Percentiles rank a stretch among this genome's conserved stretches.
These are phyloP conservation scores for Lepeophtheirus nordmannii DNA, from an alignment of 2,888 invertebrate species.

Conservation along the genomic window DNA sequence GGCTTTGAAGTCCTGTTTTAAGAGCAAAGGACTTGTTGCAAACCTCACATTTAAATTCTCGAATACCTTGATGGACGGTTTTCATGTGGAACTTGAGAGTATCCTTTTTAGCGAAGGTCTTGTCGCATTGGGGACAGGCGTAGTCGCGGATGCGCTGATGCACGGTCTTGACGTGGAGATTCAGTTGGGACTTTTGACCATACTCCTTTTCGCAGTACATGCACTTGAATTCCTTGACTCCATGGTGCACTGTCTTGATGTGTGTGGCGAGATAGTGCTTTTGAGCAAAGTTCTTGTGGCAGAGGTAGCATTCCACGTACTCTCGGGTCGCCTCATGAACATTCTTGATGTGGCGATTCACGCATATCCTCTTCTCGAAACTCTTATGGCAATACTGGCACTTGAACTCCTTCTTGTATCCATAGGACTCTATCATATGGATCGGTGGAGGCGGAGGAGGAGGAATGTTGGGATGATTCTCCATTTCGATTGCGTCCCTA, in stretches of 20 bases:
- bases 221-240: conserved; percentile 4
- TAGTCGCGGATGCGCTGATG: conserved; percentile 13
- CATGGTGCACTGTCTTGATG: conserved; percentile 3
- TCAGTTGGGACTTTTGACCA: neutral
- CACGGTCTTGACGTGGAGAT: conserved; percentile 5
- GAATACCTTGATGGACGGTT: neutral
- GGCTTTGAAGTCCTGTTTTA: neutral
- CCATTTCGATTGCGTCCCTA: neutral
- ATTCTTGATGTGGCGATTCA: conserved; percentile 1
- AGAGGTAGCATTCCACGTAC: neutral
- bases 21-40: conserved; percentile 3
- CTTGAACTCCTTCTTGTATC: neutral
- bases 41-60: conserved; percentile 1
- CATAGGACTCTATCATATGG: neutral
- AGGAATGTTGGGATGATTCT: too few relatives aligned
- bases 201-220: conserved; percentile 10
- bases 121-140: conserved; percentile 12
- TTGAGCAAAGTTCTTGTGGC: conserved; percentile 5
- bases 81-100: conserved; percentile 2
- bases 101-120: neutral
- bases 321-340: neutral
- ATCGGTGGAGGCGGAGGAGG: neutral
- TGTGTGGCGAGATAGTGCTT: neutral
- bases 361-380: neutral
- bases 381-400: neutral